These are phyloP conservation scores for Piaya cayana DNA, from an alignment of 2,113 vertebrate genomes.

Conservation along the genomic window DNA sequence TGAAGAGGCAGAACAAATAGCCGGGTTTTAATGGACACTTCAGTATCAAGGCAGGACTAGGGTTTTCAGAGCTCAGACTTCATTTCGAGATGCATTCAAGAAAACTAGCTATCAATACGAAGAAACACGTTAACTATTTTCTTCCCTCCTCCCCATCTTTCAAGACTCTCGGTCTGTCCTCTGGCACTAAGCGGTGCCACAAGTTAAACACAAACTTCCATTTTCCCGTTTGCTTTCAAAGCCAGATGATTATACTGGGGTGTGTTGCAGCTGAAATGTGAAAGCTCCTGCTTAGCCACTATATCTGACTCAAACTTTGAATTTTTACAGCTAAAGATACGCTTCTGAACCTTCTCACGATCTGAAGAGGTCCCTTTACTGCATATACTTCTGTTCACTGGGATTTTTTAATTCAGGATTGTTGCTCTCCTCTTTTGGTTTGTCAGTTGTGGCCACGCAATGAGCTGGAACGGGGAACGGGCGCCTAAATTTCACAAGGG, in stretches of 20 bases:
- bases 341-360: neutral
- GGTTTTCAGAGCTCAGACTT: neutral
- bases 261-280: accelerated
- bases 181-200: neutral
- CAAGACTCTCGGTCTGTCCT: neutral
- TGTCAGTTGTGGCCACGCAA: neutral
- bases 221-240: neutral
- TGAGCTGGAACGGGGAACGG: neutral
- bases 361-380: neutral
- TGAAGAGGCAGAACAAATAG: neutral
- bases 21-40: neutral
- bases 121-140: neutral
- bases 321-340: neutral
- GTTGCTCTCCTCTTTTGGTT: neutral
- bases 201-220: neutral
- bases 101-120: neutral
- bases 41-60: accelerated
- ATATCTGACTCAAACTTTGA: neutral
- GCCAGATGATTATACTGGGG: neutral
- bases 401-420: neutral
- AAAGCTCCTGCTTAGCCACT: neutral
- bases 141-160: neutral
- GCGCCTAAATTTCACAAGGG: neutral
- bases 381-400: neutral
- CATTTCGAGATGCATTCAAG: neutral